Base-by-base conservation (phyloP, 2,888 invertebrate genomes). In the Drosophila emarginata region DNA sequence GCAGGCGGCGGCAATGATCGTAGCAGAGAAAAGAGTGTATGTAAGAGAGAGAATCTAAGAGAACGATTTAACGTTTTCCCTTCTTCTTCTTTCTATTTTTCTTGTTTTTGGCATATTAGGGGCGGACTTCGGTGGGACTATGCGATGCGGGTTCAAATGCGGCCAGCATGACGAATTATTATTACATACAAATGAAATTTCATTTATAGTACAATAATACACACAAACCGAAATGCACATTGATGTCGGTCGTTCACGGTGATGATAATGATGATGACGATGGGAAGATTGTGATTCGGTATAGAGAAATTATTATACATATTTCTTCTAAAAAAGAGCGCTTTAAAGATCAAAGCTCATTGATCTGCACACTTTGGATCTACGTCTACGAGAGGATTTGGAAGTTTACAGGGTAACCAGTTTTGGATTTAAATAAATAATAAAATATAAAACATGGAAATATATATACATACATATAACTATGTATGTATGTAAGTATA, bases 131-230 rank as follows among this genome's bases (percentile, higher is more conserved):
- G 56, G 69, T 50, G 79, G 77, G 78, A 50, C 32, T 54, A 52
- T 50, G 54, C 78, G 82, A 81, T 81, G 86, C 81, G 81, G 81
- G 81, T 83, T 82, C 81, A 82, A 81, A 85, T 74, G 87, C 82
- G 87, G 81, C 84, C 87, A 83, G 82, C 82, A 86, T 83, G 84
- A 83, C 87, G 87, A 83, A 83, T 83, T 83, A 83, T 83, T 86
- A 83, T 36, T 72, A 82, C 78, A 80, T 82, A 78, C 68, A 79
- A 82, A 79, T 78, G 64, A 83, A 83, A 83, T 79, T 79, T 68
- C 72, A 79, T 81, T 72, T 79, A 67, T 53, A 65, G 57, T 53
- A 65, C 60, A 81, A 40, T 59, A 64, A 79, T 51, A 57, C 53
- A 54, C 23, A 45, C 58, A 45, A 28, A 57, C 78, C 66, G 45